Base-by-base conservation (phyloP, 1,140 invertebrate genomes). In the Diorhabda elongata region DNA sequence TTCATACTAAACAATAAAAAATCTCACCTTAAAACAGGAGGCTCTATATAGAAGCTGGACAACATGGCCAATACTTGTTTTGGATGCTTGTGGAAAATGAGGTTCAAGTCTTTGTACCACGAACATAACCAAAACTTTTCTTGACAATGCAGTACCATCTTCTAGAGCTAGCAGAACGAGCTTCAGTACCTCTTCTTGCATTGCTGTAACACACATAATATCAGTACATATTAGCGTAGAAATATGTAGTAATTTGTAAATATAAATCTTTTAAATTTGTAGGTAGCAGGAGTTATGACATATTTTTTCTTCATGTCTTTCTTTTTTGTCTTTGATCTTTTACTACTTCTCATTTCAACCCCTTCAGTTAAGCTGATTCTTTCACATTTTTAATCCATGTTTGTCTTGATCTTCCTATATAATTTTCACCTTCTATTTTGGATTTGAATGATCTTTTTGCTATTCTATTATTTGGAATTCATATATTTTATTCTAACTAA, bases 51-150 rank as follows among this genome's bases (percentile, higher is more conserved):
- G 84, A 9, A 99, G 86, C 82, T 99, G 98, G 41, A 99, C 97
- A 45, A 99, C 97, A 84, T 99, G 98, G 3, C 98, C 98, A 78
- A 99, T 98, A 78, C 94, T 97, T 5, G 97, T 99, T 85, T 99
- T 99, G 4, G 96, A 98, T 59, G 97, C 95, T 85, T 98, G 97
- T 3, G 97, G 95, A 84, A 98, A 99, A 81, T 97, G 93, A 52
- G 93, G 91, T 80, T 96, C 92, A 67, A 99, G 84, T 77, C 95
- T 87, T 84, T 99, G 96, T 56, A 99, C 97, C 58, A 99, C 96
- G 87, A 98, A 99, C 91, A 99, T 95, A 57, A 99, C 97, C 71
- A 99, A 84, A 42, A 98, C 97, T 84, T 99, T 99, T 68, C 98
- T 86, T 0, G 96, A 98, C 69, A 99, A 84, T n/a, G 95, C 93